A percentile compares a stretch with the other conserved stretches of the same genome.
Evolutionary conservation across 2,888 invertebrate species (phyloP).

Genomic region (Lycophotia porphyrea): DNA sequence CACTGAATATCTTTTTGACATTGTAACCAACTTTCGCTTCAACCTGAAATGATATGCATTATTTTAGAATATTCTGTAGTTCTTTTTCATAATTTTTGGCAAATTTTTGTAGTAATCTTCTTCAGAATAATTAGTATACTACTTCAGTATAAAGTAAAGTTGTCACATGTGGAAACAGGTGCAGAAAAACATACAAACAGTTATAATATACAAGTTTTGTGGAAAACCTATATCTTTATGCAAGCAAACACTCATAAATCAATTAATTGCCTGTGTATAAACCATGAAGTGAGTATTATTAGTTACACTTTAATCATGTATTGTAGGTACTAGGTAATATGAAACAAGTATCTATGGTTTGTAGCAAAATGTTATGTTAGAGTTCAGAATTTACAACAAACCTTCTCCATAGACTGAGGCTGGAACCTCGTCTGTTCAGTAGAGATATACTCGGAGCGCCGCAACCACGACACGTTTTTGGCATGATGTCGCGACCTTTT

Average conservation of each 20-base stretch:
- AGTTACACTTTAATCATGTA: background rate
- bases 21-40: slow-evolving; percentile 99
- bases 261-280: background rate
- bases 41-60: slow-evolving; percentile 88
- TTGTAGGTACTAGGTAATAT: background rate
- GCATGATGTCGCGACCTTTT: slow-evolving; percentile 98
- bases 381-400: slow-evolving; percentile 55
- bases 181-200: background rate
- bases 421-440: slow-evolving; percentile 99
- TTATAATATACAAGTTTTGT: background rate
- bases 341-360: background rate
- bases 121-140: too few species aligned
- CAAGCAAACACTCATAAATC: background rate
- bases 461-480: slow-evolving; percentile 98
- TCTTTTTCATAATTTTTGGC: background rate
- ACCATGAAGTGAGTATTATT: slow-evolving; percentile 1
- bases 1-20: slow-evolving; percentile 97
- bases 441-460: slow-evolving; percentile 99
- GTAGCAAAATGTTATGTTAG: background rate
- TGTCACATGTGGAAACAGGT: background rate
- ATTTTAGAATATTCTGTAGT: background rate
- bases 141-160: too few species aligned
- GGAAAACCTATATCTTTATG: background rate
- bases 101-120: background rate
- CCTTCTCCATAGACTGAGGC: slow-evolving; percentile 98